Percentiles rank a stretch among this genome's conserved stretches.
Evolutionary conservation across 2,888 invertebrate species (phyloP).

Genomic region (Lepidochitona cinerea): DNA sequence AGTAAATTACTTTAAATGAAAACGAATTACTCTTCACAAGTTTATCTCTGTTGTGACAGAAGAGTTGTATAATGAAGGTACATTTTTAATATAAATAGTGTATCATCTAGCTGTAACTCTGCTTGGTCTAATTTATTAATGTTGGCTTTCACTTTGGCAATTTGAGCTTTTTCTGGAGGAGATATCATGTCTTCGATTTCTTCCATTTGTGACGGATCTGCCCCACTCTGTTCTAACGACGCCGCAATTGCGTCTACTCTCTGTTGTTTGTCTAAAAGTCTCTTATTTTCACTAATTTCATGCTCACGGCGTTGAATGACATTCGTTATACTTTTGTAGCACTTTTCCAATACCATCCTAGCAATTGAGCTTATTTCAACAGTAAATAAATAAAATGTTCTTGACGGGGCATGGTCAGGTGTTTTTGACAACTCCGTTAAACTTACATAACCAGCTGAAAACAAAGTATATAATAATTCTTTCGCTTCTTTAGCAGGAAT

Average conservation of each 20-base stretch:
- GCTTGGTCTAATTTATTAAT: conserved; percentile 84
- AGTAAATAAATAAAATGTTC: conserved; percentile 84
- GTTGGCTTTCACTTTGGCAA: conserved; percentile 81
- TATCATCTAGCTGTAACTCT: conserved; percentile 86
- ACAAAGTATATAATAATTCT: conserved; percentile 85
- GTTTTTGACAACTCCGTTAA: conserved; percentile 72
- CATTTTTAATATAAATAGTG: conserved; percentile 86
- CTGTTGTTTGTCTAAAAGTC: conserved; percentile 89
- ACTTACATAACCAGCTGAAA: conserved; percentile 83
- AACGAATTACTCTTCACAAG: too few species aligned
- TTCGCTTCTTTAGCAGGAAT: conserved; percentile 95
- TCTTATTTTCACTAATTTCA: conserved; percentile 77
- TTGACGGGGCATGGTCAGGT: conserved; percentile 82
- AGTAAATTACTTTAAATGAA: too few species aligned
- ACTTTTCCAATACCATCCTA: conserved; percentile 79
- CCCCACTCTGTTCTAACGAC: conserved; percentile 84
- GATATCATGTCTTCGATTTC: conserved; percentile 91
- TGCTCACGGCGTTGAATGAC: conserved; percentile 78
- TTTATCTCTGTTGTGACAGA: background rate
- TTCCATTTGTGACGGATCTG: conserved; percentile 83
- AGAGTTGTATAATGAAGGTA: conserved; percentile 67
- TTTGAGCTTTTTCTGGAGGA: conserved; percentile 84
- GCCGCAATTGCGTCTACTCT: conserved; percentile 85
- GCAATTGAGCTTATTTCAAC: conserved; percentile 81
- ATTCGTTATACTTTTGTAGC: conserved; percentile 78